A percentile compares a stretch with the other conserved stretches of the same genome.
These are phyloP conservation scores for Polypedilum vanderplanki DNA, from an alignment of 1,140 invertebrate species.

Conservation along the genomic window DNA sequence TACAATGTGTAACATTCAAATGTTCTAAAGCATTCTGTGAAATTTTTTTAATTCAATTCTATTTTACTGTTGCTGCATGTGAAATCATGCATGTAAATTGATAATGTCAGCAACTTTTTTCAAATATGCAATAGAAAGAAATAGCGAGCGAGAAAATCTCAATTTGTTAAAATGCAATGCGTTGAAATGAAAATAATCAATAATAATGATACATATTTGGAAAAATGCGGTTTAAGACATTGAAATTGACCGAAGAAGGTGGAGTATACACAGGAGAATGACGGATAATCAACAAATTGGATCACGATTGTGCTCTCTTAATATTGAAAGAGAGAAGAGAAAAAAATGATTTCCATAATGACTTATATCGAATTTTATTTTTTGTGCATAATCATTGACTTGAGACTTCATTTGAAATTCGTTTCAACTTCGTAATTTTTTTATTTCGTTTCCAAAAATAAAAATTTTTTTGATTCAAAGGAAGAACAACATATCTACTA, in stretches of 20 bases:
- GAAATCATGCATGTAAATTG: not conserved
- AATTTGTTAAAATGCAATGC: not conserved
- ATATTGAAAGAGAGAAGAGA: not conserved
- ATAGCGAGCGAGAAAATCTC: no score
- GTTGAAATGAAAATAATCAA: not conserved
- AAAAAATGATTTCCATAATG: conserved; percentile 14
- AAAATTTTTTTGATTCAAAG: no score
- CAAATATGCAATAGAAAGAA: not conserved
- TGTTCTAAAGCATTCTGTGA: no score
- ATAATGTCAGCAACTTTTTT: conserved; percentile 6
- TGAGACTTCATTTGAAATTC: not conserved
- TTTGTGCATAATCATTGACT: conserved; percentile 13
- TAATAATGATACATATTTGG: no score
- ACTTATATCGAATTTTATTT: not conserved
- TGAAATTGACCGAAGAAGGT: not conserved
- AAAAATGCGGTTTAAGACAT: not conserved
- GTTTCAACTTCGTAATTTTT: no score
- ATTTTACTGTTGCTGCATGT: not conserved
- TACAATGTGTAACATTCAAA: no score
- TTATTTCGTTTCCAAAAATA: no score
- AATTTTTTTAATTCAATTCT: not conserved
- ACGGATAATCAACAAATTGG: not conserved
- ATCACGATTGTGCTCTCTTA: not conserved
- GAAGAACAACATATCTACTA: no score
- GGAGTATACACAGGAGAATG: no score